Evolutionary conservation across 2,797 vertebrate species (phyloP), one percentile per base, ranked within the genome.

Genomic region (Sphenodon punctatus): DNA sequence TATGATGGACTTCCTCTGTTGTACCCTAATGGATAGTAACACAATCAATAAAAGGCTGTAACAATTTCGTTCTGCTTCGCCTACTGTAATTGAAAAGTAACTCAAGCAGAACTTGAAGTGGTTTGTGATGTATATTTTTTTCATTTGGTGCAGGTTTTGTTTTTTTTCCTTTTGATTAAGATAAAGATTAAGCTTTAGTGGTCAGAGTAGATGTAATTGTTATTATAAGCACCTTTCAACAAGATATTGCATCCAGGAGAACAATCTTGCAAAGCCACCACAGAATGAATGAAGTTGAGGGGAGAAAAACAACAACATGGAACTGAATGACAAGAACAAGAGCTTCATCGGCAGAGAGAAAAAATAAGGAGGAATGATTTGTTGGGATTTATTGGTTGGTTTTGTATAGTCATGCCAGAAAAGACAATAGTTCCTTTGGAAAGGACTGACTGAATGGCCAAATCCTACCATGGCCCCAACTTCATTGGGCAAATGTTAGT

Each of bases 41-140:
- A 95, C 95, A 97, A 97, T 97, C 96, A 95, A 98, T 98, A 97
- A 97, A 96, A 96, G 96, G 96, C 96, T 96, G 96, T 95, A 97
- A 97, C 96, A 97, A 96, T 97, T 97, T 95, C 84, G 96, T 97
- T 98, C 97, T 96, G 95, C 96, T 97, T 96, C 96, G 92, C 94
- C 94, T 96, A 95, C 94, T 92, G 93, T 97, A 98, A 97, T 97
- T 97, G 96, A 97, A 97, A 98, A 97, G 95, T 95, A 97, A 97
- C 94, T 97, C 95, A 97, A 95, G 96, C 95, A 97, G 97, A 97
- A 97, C 95, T 95, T 93, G 91, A 85, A 94, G 89, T 84, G 75
- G 65, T 78, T 91, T 92, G 73, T 70, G 89, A 88, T 93, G 94
- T 92, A 83, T 92, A 80, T 95, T 93, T 93, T 90, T 84, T 81